These are phyloP conservation scores for Papilio polyxenes DNA, from an alignment of 1,140 invertebrate genomes.

Conservation along the genomic window DNA sequence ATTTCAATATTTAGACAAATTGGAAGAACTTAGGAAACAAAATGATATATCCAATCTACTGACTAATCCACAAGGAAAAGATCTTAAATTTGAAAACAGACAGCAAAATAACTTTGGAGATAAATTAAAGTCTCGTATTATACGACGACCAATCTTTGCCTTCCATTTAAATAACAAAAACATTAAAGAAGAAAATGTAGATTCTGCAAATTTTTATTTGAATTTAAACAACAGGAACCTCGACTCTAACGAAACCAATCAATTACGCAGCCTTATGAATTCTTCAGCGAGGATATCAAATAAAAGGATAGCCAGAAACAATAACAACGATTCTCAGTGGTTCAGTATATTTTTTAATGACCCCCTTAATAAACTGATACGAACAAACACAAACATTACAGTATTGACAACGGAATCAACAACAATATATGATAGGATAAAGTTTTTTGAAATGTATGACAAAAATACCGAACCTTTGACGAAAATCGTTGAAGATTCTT, in stretches of 20 bases:
- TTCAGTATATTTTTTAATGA: constrained; percentile 32
- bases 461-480: constrained; percentile 49
- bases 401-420: constrained; percentile 32
- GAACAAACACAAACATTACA: background rate
- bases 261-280: constrained; percentile 15
- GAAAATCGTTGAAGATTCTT: constrained; percentile 12
- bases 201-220: constrained; percentile 22
- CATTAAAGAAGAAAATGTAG: constrained; percentile 14
- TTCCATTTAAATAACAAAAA: constrained; percentile 12
- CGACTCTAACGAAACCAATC: background rate
- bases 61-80: constrained; percentile 8
- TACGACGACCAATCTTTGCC: constrained; percentile 26
- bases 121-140: constrained; percentile 3
- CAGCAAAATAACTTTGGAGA: background rate
- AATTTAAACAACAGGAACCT: constrained; percentile 11
- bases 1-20: constrained; percentile 68
- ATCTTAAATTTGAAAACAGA: constrained; percentile 2
- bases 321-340: constrained; percentile 28
- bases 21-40: constrained; percentile 46
- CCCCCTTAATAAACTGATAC: background rate
- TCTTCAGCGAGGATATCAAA: background rate
- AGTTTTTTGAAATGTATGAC: constrained; percentile 74
- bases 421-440: constrained; percentile 62
- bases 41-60: constrained; percentile 36
- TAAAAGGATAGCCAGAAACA: constrained; percentile 24